These are phyloP conservation scores for Druon quercuslanigerum DNA, from an alignment of 1,140 invertebrate genomes.

Conservation along the genomic window DNA sequence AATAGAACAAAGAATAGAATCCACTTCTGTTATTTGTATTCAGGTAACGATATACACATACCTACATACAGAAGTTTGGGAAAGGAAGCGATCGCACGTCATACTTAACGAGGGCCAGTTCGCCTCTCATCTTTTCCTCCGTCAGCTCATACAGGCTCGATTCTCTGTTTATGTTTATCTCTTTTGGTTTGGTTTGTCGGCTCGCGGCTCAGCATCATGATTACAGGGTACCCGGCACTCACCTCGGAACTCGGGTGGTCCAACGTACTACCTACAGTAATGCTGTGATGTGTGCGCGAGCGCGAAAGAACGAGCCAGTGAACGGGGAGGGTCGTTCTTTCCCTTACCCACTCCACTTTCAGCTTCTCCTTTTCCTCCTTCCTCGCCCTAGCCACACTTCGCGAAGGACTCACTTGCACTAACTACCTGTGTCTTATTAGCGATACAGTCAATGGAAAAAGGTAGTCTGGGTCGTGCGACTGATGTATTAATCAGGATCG, in stretches of 20 bases:
- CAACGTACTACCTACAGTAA: constrained; percentile 54
- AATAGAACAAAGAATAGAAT: no score
- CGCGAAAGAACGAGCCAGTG: constrained; percentile 50
- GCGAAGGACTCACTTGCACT: constrained; percentile 52
- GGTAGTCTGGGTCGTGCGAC: constrained; percentile 58
- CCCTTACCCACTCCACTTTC: constrained; percentile 37
- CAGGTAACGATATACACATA: no score
- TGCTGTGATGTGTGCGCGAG: constrained; percentile 46
- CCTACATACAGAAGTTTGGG: constrained; percentile 23
- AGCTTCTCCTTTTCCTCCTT: constrained; percentile 40
- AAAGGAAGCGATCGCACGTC: constrained; percentile 72
- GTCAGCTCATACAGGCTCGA: constrained; percentile 70
- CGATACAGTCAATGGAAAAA: constrained; percentile 74
- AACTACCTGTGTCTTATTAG: constrained; percentile 68
- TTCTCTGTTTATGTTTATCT: constrained; percentile 77
- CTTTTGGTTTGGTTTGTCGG: constrained; percentile 76
- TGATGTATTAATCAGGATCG: constrained; percentile 56
- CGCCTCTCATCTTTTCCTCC: constrained; percentile 53
- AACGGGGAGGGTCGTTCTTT: constrained; percentile 49
- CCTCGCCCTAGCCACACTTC: constrained; percentile 38
- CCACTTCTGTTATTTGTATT: no score
- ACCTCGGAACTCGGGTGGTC: constrained; percentile 76
- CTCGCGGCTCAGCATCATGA: constrained; percentile 73
- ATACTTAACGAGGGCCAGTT: constrained; percentile 72
- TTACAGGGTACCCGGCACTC: constrained; percentile 75